phyloP scores from a whole-genome alignment of 2,113 vertebrate species.

The Desmodus rotundus region DNA sequence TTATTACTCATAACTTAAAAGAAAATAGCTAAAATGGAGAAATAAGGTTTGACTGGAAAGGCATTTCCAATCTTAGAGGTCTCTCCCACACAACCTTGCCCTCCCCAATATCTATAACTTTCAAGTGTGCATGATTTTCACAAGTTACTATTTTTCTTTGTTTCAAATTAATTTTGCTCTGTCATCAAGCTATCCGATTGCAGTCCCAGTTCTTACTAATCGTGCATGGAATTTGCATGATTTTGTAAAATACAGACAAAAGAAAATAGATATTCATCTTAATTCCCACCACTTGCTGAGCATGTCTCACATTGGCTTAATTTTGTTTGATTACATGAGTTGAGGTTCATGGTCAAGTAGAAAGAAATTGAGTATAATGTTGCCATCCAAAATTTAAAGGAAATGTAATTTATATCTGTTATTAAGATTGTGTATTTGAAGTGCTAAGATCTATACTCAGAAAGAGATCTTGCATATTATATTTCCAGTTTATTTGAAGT shows the following conservation, averaged over 20 bases:
- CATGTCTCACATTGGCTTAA: neutral
- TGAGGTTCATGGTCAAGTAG: constrained; percentile 39
- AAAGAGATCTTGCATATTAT: constrained; percentile 1
- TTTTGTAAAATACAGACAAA: constrained; percentile 57
- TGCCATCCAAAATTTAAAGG: constrained; percentile 47
- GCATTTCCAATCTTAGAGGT: neutral
- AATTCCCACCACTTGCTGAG: constrained; percentile 33
- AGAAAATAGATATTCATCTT: constrained; percentile 53
- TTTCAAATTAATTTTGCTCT: constrained; percentile 62
- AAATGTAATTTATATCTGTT: constrained; percentile 48
- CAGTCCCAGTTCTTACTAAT: constrained; percentile 30
- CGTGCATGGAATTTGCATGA: constrained; percentile 58
- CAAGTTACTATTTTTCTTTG: constrained; percentile 60
- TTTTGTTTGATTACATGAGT: constrained; percentile 66
- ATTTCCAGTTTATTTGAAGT: constrained; percentile 46
- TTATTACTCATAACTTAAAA: neutral
- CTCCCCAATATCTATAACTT: neutral
- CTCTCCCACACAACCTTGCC: neutral
- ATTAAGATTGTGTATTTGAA: constrained; percentile 60
- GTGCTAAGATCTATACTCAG: constrained; percentile 10
- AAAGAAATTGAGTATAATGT: constrained; percentile 33
- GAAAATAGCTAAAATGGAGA: neutral
- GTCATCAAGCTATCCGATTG: constrained; percentile 57
- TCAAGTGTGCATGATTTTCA: constrained; percentile 2
- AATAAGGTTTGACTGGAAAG: constrained; percentile 7